Evolutionary conservation across 2,113 vertebrate genomes (phyloP).

Genomic region (Empidonax alnorum): DNA sequence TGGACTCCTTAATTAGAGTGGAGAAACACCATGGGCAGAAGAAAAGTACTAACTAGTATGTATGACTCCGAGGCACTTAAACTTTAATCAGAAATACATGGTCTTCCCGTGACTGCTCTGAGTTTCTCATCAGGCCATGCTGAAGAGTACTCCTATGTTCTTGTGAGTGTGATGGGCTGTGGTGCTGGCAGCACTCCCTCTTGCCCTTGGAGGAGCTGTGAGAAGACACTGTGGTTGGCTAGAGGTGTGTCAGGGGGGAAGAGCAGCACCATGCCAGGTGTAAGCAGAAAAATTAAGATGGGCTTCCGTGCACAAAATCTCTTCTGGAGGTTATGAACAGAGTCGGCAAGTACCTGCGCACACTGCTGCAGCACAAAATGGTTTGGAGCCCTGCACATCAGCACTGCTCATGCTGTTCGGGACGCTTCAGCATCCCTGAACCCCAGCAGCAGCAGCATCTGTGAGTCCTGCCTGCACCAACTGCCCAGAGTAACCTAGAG

Average conservation of each 20-base stretch:
- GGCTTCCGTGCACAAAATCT: neutral
- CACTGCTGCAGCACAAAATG: neutral
- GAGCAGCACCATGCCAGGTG: accelerated
- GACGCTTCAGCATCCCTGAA: too few relatives aligned
- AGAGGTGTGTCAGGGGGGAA: accelerated
- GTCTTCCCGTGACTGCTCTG: neutral
- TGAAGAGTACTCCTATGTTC: neutral
- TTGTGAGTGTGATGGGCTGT: accelerated
- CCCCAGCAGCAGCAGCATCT: neutral
- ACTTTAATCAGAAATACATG: neutral
- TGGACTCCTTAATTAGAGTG: neutral
- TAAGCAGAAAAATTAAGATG: neutral
- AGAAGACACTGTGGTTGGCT: neutral
- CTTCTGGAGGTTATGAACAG: neutral
- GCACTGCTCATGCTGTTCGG: accelerated
- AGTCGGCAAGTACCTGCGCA: accelerated
- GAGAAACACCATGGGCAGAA: neutral
- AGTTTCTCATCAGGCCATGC: neutral
- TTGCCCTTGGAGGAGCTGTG: accelerated
- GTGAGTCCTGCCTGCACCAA: neutral
- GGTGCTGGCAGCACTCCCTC: neutral
- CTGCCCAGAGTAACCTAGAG: neutral
- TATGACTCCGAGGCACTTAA: neutral
- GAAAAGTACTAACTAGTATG: neutral
- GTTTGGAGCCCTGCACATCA: neutral